Conservation (phyloP, 1,140 invertebrate species). For the Cydia strobilella region DNA sequence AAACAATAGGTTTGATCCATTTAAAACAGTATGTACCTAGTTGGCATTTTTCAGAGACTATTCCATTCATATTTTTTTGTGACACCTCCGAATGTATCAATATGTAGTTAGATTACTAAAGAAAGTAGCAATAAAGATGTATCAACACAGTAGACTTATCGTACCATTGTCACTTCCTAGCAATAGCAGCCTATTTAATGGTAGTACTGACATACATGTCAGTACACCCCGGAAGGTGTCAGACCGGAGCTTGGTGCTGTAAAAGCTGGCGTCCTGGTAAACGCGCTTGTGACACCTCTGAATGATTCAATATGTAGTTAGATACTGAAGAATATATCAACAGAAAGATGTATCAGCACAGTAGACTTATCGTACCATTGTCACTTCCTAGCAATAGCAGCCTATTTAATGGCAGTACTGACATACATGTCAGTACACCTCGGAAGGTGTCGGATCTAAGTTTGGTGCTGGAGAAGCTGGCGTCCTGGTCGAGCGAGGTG, state of each 20-base stretch:
- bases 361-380: slow-evolving; percentile 91
- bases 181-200: slow-evolving; percentile 92
- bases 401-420: slow-evolving; percentile 93
- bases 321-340: not conserved
- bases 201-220: slow-evolving; percentile 92
- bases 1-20: too few relatives aligned
- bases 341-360: slow-evolving; percentile 85
- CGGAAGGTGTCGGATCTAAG: slow-evolving; percentile 94
- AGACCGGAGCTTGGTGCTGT: slow-evolving; percentile 90
- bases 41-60: too few relatives aligned
- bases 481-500: slow-evolving; percentile 86
- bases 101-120: too few relatives aligned
- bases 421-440: slow-evolving; percentile 94
- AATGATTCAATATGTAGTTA: too few relatives aligned
- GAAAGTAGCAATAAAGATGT: too few relatives aligned
- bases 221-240: slow-evolving; percentile 95
- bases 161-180: slow-evolving; percentile 95
- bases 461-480: slow-evolving; percentile 91
- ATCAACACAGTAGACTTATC: slow-evolving; percentile 92
- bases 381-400: slow-evolving; percentile 94
- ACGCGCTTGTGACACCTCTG: slow-evolving; percentile 79
- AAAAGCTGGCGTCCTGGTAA: slow-evolving; percentile 87
- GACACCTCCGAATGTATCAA: too few relatives aligned
- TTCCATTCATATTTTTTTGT: too few relatives aligned
- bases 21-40: too few relatives aligned